Base-by-base conservation (phyloP, 1,140 invertebrate genomes). In the Caligus rogercresseyi region DNA sequence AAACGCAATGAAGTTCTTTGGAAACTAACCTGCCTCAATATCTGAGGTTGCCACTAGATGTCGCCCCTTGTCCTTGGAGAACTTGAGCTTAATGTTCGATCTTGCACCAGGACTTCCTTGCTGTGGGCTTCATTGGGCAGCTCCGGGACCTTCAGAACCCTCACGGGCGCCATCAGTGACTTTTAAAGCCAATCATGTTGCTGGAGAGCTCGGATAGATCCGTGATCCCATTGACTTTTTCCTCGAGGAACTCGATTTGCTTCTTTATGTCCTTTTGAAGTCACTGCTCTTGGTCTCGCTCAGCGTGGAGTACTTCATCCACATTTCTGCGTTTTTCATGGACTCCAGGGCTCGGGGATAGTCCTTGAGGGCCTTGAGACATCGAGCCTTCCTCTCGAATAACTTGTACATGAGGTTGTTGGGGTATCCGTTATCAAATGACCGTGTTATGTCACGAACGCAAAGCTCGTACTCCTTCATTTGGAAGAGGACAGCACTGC, bases 21-120 rank as follows among this genome's bases (percentile, higher is more conserved):
- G n/a, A 11, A 61, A 11, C 11, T 15, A 13, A 68, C 67, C 67
- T 58, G 67, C 65, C 23, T 62, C 52, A 57, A 68, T 66, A 25
- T 67, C 66, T 64, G 54, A 56, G 3, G 65, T 57, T 2, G 65
- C 67, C 13, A 67, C 54, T 20, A 68, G 63, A 51, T 64, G 61
- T n/a, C 67, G 56, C 2, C 67, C 67, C 51, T 67, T 67, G 3
- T 25, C 24, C 16, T 64, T 25, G 7, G 64, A 53, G 52, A 65
- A 88, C 15, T 18, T 21, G 1, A 63, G 61, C 14, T 24, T 60
- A 13, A 63, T 1, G 20, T 63, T 51, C 3, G 19, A 25, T 23
- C 21, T n/a, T 3, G 53, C 52, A 18, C 52, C 13, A 51, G 61
- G 16, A 63, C 21, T 25, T 63, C 61, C 25, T 58, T 58, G 21